A percentile compares a stretch with the other conserved stretches of the same genome.
phyloP scores from a whole-genome alignment of 2,888 invertebrate genomes.

The Linnaemya vulpina region DNA sequence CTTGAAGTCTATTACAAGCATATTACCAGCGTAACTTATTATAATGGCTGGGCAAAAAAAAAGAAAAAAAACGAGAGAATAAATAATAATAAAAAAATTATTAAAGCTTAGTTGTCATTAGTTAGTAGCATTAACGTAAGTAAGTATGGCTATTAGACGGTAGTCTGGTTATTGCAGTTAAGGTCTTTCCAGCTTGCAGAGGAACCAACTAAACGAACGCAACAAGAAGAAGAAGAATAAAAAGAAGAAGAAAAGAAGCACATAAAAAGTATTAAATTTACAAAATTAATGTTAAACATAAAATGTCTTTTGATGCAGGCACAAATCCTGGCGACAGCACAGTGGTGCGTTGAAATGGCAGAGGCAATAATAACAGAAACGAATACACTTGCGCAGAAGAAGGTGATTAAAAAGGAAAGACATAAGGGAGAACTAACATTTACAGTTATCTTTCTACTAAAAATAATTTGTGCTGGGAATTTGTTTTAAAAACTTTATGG shows the following conservation, averaged over 20 bases:
- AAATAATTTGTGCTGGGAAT: too few relatives aligned
- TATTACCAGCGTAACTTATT: constrained; percentile 51
- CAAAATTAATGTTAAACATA: constrained; percentile 69
- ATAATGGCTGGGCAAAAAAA: constrained; percentile 56
- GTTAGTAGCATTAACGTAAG: constrained; percentile 47
- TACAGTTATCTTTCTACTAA: too few relatives aligned
- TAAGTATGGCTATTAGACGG: constrained; percentile 53
- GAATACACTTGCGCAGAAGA: not conserved
- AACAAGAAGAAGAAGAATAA: not conserved
- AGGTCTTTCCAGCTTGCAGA: constrained; percentile 23
- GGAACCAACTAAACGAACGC: not conserved
- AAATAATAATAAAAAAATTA: constrained; percentile 39
- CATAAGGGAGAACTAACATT: too few relatives aligned
- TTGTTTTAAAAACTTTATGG: too few relatives aligned
- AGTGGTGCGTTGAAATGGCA: not conserved
- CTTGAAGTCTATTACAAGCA: constrained; percentile 34
- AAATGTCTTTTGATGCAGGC: constrained; percentile 51
- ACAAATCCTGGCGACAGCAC: not conserved
- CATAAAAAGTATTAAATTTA: constrained; percentile 63
- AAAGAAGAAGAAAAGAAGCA: constrained; percentile 2
- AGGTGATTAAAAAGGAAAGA: not conserved
- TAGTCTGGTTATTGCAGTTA: constrained; percentile 52
- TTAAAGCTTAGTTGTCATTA: constrained; percentile 63
- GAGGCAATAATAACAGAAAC: not conserved
- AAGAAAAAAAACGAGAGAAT: too few relatives aligned